Percentiles rank a stretch among this genome's conserved stretches.
phyloP scores from a whole-genome alignment of 2,888 invertebrate genomes.

The Platycheirus albimanus region DNA sequence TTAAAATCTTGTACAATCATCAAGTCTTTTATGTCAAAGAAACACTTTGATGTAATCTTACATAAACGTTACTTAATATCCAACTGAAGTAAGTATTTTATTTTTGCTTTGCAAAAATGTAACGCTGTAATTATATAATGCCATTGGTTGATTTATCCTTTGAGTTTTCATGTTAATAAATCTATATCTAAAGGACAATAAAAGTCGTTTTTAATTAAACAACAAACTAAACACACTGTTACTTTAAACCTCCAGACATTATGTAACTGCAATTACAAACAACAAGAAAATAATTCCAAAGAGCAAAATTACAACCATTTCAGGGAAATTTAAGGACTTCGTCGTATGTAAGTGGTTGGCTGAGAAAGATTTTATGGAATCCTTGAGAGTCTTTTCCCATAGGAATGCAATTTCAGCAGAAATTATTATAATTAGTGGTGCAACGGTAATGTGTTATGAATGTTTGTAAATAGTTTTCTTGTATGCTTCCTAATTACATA shows the following conservation, averaged over 20 bases:
- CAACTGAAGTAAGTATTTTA: too few species aligned
- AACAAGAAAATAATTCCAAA: neutral
- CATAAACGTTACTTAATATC: too few species aligned
- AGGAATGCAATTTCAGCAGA: conserved; percentile 1
- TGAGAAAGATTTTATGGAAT: neutral
- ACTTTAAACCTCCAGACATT: neutral
- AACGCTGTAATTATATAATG: too few species aligned
- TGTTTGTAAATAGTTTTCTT: neutral
- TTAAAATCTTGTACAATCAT: too few species aligned
- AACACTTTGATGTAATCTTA: too few species aligned
- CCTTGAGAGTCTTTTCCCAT: neutral
- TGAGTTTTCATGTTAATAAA: too few species aligned
- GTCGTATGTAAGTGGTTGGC: neutral
- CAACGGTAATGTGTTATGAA: neutral
- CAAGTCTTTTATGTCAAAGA: too few species aligned
- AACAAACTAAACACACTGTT: neutral
- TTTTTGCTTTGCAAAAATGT: too few species aligned
- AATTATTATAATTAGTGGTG: conserved; percentile 12
- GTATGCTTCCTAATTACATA: neutral
- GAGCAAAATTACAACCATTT: neutral
- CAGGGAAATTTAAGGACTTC: neutral
- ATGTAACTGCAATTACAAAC: neutral
- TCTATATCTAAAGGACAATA: too few species aligned
- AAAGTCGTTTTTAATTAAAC: too few species aligned
- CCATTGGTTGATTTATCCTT: too few species aligned